phyloP scores from a whole-genome alignment of 2,797 vertebrate genomes.

The Babyrousa celebensis region DNA sequence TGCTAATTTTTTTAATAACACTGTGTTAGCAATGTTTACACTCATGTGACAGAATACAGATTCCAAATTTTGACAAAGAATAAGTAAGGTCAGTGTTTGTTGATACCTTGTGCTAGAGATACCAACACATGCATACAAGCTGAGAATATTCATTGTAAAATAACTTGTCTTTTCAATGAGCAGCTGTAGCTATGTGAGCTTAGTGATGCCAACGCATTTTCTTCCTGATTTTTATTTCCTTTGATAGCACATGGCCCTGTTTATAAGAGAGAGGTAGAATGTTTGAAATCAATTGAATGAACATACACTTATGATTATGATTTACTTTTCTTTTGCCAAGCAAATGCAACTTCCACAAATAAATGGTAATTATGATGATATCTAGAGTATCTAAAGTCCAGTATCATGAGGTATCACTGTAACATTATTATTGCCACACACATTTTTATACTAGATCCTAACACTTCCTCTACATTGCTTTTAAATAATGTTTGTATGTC shows the following conservation, averaged over 20 bases:
- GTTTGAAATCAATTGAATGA: constrained; percentile 16
- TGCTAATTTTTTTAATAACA: constrained; percentile 31
- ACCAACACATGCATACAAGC: constrained; percentile 80
- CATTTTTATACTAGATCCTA: background rate
- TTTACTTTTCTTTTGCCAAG: constrained; percentile 49
- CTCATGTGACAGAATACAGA: constrained; percentile 80
- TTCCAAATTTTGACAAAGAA: constrained; percentile 84
- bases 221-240: background rate
- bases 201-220: background rate
- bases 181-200: constrained; percentile 69
- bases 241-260: background rate
- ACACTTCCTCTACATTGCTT: background rate
- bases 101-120: constrained; percentile 77
- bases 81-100: constrained; percentile 85
- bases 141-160: constrained; percentile 75
- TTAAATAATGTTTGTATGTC: background rate
- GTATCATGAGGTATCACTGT: background rate
- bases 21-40: constrained; percentile 81
- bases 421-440: background rate
- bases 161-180: constrained; percentile 82
- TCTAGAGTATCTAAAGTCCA: background rate
- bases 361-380: background rate
- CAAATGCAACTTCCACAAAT: background rate
- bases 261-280: background rate
- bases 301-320: background rate